Percentiles rank a stretch among this genome's conserved stretches.
These are phyloP conservation scores for Pseudopodoces humilis DNA, from an alignment of 2,113 vertebrate species.

Conservation along the genomic window DNA sequence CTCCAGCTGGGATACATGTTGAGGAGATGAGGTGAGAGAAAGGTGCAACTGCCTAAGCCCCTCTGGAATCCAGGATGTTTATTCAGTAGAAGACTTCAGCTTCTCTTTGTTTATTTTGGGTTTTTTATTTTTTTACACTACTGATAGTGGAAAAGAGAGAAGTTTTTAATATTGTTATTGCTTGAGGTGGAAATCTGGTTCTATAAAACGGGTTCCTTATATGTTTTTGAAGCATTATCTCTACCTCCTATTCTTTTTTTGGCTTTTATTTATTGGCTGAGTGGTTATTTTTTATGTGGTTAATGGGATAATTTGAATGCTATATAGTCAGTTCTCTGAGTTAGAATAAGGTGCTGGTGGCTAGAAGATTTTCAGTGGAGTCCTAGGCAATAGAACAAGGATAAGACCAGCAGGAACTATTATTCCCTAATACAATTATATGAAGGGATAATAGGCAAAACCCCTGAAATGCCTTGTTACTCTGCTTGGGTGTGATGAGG, in stretches of 20 bases:
- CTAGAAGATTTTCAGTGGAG: not conserved
- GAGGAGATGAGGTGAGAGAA: not conserved
- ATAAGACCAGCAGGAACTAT: not conserved
- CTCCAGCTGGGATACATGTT: not conserved
- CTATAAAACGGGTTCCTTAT: not conserved
- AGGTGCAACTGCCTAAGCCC: not conserved
- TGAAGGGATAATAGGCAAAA: not conserved
- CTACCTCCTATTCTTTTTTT: not conserved
- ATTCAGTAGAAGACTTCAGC: not conserved
- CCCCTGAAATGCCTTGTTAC: not conserved
- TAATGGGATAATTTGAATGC: not conserved
- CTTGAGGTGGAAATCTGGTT: not conserved
- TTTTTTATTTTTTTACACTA: not conserved
- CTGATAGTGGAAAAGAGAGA: not conserved
- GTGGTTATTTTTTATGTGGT: not conserved
- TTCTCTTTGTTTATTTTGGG: not conserved
- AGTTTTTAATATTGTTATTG: not conserved
- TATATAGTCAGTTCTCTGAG: not conserved
- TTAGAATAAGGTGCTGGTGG: not conserved
- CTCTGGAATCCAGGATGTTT: not conserved
- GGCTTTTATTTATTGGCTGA: not conserved
- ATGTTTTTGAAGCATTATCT: not conserved
- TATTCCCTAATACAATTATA: not conserved
- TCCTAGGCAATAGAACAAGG: not conserved
- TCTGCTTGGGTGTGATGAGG: not conserved